Base-by-base conservation (phyloP, 1,140 invertebrate genomes). In the Sipha flava region DNA sequence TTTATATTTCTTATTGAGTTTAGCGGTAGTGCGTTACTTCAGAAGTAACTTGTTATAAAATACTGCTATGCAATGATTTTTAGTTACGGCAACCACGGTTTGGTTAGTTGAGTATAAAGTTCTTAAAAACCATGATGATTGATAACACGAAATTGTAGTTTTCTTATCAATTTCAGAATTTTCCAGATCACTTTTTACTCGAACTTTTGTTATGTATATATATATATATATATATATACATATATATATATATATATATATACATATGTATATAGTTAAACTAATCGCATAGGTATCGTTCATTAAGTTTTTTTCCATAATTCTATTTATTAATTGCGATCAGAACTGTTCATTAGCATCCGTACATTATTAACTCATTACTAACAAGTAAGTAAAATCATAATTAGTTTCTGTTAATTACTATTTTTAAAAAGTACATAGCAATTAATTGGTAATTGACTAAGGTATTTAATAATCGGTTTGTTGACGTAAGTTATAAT, bases 401-500 rank as follows among this genome's bases (percentile, higher is more conserved):
- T 34, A 6, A 37, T 73, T 54, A 7, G 4, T 37, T 54, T 2
- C 29, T 37, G 7, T 16, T 40, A 26, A 43, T 45, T 26, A 18
- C 3, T 5, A 16, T 40, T 37, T 37, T 23, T 23, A 57, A 75
- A 12, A 18, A 2, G 18, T 45, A 14, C 6, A 16, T 77, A 23
- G 21, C 7, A 57, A 57, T 57, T 77, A 45, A 77, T 77, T 77
- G 73, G 73, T 77, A 59, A 59, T 43, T 40, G 73, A 77, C 73
- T 77, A 14, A 26, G 43, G 31, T 52, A 52, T 73, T 57, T 21
- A 52, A 31, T 21, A 21, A 10, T 18, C 37, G 7, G 2, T 40
- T 66, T 37, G 18, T n/a, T 66, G 34, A n/a, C n/a, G 16, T 14
- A 18, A 47, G 12, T 47, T 14, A 18, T 47, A 14, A 47, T 1